These are phyloP conservation scores for Sesamia inferens DNA, from an alignment of 2,888 invertebrate genomes.

Conservation along the genomic window DNA sequence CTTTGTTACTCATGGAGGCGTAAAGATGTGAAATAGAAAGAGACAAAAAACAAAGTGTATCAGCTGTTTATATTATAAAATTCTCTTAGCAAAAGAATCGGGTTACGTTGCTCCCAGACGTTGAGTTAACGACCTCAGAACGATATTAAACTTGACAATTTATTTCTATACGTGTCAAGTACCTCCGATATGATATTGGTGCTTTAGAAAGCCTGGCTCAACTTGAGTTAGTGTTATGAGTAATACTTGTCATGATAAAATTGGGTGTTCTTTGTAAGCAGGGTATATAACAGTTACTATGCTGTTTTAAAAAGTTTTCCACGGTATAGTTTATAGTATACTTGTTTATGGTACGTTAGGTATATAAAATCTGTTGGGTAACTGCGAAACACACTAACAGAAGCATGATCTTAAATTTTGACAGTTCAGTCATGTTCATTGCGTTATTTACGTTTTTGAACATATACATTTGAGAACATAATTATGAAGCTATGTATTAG, in stretches of 20 bases:
- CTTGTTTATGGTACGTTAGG: not conserved
- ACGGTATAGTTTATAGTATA: not conserved
- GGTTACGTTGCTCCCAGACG: conserved; percentile 39
- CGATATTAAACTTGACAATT: conserved; percentile 57
- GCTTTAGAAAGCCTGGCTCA: conserved; percentile 31
- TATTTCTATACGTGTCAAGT: conserved; percentile 52
- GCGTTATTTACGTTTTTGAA: too few species aligned
- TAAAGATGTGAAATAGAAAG: not conserved
- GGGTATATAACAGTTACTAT: not conserved
- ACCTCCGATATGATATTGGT: conserved; percentile 40
- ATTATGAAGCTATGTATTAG: too few species aligned
- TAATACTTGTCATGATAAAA: not conserved
- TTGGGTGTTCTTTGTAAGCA: not conserved
- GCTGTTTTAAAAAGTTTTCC: not conserved
- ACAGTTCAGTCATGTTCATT: too few species aligned
- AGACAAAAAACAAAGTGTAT: conserved; percentile 19
- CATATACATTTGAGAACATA: too few species aligned
- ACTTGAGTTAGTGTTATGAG: conserved; percentile 17
- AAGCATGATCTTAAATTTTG: too few species aligned
- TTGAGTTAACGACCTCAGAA: conserved; percentile 46
- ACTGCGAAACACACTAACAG: not conserved
- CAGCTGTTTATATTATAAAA: conserved; percentile 37
- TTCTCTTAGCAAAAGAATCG: conserved; percentile 29
- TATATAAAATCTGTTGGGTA: not conserved
- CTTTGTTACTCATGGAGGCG: not conserved